Evolutionary conservation across 2,113 vertebrate genomes (phyloP).

Genomic region (Brienomyrus brachyistius): DNA sequence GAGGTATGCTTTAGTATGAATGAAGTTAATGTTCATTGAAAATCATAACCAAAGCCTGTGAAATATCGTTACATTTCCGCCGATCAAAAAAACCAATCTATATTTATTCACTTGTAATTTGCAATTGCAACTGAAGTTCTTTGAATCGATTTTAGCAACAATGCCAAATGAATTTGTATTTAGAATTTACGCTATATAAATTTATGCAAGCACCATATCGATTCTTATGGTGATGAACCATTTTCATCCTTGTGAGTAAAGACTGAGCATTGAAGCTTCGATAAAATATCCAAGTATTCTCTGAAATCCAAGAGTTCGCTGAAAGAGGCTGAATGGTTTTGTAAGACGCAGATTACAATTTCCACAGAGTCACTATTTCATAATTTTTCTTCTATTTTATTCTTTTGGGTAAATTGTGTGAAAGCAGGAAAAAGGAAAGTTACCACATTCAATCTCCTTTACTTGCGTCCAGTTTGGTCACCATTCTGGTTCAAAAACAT

Average conservation of each 20-base stretch:
- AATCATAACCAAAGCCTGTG: not conserved
- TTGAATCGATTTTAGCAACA: not conserved
- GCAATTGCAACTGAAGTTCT: not conserved
- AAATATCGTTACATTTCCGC: not conserved
- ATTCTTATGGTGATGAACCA: not conserved
- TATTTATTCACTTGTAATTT: not conserved
- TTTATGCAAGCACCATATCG: not conserved
- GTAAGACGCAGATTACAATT: not conserved
- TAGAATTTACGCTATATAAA: not conserved
- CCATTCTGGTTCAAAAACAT: not conserved
- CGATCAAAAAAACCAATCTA: not conserved
- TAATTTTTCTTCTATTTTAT: not conserved
- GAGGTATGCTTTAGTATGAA: not conserved
- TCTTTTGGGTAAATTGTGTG: not conserved
- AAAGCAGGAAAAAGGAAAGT: not conserved
- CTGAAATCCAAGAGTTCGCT: not conserved
- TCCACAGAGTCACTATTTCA: not conserved
- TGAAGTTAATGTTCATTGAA: not conserved
- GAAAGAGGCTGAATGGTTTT: not conserved
- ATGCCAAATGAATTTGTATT: not conserved
- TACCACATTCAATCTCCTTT: not conserved
- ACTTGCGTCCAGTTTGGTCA: not conserved
- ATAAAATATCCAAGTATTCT: not conserved
- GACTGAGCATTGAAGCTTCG: not conserved
- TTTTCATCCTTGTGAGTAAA: not conserved